phyloP scores from a whole-genome alignment of 1,140 invertebrate genomes.

The Pteromalus puparum region DNA sequence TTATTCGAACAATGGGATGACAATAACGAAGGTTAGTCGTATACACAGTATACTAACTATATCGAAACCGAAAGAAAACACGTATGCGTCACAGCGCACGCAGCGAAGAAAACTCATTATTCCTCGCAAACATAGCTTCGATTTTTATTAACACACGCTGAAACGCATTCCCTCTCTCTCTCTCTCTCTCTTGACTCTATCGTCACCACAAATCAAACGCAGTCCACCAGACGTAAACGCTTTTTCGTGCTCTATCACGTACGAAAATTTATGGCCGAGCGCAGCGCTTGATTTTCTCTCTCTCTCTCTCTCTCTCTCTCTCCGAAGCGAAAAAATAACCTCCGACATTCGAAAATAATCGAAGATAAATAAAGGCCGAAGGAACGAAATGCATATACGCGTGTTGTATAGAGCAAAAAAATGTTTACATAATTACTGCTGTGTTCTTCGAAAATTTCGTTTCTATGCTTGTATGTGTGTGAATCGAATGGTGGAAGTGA shows the following conservation, averaged over 20 bases:
- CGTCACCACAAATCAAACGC: neutral
- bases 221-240: neutral
- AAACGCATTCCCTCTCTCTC: neutral
- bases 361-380: neutral
- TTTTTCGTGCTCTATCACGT: constrained; percentile 3
- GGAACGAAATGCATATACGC: too few relatives aligned
- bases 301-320: too few relatives aligned
- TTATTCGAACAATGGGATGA: too few relatives aligned
- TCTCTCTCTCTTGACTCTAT: too few relatives aligned
- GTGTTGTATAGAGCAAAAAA: neutral
- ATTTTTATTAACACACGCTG: neutral
- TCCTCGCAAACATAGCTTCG: too few relatives aligned
- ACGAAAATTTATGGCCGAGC: neutral
- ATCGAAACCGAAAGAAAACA: too few relatives aligned
- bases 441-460: neutral
- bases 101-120: neutral
- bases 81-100: neutral
- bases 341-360: neutral
- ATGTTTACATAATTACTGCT: neutral
- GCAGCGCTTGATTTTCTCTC: neutral
- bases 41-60: too few relatives aligned
- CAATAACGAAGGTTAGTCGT: too few relatives aligned
- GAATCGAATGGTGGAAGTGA: too few relatives aligned
- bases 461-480: too few relatives aligned
- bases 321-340: neutral